A percentile compares a stretch with the other conserved stretches of the same genome.
Evolutionary conservation across 2,113 vertebrate species (phyloP).

Genomic region (Festucalex cinctus): DNA sequence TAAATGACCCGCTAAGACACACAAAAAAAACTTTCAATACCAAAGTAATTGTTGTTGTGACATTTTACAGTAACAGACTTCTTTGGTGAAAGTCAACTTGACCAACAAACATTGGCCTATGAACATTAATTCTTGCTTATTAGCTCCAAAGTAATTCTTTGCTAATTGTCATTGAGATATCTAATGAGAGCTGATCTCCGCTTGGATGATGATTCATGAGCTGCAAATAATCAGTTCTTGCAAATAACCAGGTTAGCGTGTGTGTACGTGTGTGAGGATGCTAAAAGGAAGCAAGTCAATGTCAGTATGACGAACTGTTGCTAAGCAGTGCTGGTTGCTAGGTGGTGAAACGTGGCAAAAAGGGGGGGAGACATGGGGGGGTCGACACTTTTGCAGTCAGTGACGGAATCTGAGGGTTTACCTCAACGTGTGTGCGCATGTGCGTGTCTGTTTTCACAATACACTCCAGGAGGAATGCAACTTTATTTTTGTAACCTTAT

Average conservation of each 20-base stretch:
- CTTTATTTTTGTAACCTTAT: neutral
- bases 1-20: neutral
- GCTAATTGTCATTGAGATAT: neutral
- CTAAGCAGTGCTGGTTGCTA: conserved; percentile 73
- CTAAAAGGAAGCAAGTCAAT: conserved; percentile 56
- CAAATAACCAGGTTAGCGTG: conserved; percentile 50
- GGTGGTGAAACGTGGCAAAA: conserved; percentile 27
- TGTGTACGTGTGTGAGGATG: conserved; percentile 53
- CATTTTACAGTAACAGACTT: neutral
- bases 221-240: conserved; percentile 12
- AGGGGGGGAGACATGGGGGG: conserved; percentile 3
- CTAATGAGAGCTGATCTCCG: neutral
- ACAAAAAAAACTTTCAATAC: neutral
- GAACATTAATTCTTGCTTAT: neutral
- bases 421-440: conserved; percentile 22
- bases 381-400: conserved; percentile 43
- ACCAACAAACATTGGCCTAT: neutral
- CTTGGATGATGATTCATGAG: conserved; percentile 14
- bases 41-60: neutral
- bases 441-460: conserved; percentile 14
- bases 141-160: neutral
- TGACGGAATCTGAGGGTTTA: conserved; percentile 60
- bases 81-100: neutral
- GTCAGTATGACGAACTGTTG: conserved; percentile 67
- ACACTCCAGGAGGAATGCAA: neutral